These are phyloP conservation scores for Hypena proboscidalis DNA, from an alignment of 2,888 invertebrate genomes.

Conservation along the genomic window DNA sequence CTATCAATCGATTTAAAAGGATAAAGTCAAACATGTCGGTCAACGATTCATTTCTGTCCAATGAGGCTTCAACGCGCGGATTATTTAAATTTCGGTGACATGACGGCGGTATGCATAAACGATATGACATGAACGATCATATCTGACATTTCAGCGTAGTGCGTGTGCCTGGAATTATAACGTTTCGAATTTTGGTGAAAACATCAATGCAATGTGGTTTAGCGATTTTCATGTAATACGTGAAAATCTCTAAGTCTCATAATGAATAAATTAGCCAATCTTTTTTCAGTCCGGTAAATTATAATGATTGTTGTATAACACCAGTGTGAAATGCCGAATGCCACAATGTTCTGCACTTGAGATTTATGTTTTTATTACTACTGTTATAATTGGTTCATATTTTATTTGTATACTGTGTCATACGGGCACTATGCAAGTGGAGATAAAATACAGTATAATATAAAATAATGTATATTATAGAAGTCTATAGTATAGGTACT, in stretches of 20 bases:
- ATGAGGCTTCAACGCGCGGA: slow-evolving; percentile 41
- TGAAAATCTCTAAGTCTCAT: no score
- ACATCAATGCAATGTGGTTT: no score
- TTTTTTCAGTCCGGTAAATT: no score
- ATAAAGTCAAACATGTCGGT: slow-evolving; percentile 30
- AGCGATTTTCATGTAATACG: no score
- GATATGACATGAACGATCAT: slow-evolving; percentile 30
- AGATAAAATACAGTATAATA: neutral
- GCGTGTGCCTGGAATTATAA: slow-evolving; percentile 37
- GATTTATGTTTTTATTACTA: slow-evolving; percentile 30
- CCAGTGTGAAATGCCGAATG: slow-evolving; percentile 31
- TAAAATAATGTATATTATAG: no score
- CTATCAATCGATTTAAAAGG: slow-evolving; percentile 41
- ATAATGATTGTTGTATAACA: slow-evolving; percentile 32
- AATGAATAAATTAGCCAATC: no score
- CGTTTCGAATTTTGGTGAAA: slow-evolving; percentile 1
- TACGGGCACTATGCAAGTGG: neutral
- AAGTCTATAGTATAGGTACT: no score
- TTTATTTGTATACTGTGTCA: slow-evolving; percentile 2
- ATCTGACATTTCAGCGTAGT: slow-evolving; percentile 40
- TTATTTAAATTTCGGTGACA: slow-evolving; percentile 39
- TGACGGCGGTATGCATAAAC: slow-evolving; percentile 23
- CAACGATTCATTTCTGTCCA: slow-evolving; percentile 31
- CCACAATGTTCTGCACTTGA: slow-evolving; percentile 10
- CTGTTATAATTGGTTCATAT: slow-evolving; percentile 20